Percentiles rank a stretch among this genome's conserved stretches.
Conservation (phyloP, 2,797 vertebrate species). For the Sylvilagus floridanus region DNA sequence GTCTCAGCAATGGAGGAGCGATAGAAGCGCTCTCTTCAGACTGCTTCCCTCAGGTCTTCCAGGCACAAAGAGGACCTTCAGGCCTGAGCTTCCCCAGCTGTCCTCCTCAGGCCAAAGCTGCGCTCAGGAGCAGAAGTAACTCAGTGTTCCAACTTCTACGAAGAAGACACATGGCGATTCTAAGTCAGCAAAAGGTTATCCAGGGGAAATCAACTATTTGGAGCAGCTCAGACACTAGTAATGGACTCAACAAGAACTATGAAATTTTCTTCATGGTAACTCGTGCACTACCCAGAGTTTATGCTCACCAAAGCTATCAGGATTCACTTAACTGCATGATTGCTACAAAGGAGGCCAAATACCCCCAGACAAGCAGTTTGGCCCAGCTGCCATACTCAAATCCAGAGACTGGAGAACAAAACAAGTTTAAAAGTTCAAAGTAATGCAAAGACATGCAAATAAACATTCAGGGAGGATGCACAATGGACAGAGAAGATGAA, state of each 20-base stretch:
- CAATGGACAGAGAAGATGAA: constrained; percentile 93
- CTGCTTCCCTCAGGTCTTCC: constrained; percentile 80
- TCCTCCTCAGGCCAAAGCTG: neutral
- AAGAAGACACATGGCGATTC: constrained; percentile 91
- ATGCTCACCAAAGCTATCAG: constrained; percentile 89
- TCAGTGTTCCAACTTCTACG: constrained; percentile 92
- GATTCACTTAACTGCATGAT: constrained; percentile 92
- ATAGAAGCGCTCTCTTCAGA: constrained; percentile 90
- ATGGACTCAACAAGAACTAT: constrained; percentile 89
- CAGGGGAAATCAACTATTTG: constrained; percentile 92
- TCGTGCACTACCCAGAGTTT: constrained; percentile 87
- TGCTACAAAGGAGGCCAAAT: constrained; percentile 85
- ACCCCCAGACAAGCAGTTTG: constrained; percentile 89
- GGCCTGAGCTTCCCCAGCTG: neutral
- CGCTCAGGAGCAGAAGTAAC: constrained; percentile 86
- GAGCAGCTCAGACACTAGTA: constrained; percentile 90
- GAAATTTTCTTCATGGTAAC: constrained; percentile 25
- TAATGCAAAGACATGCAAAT: constrained; percentile 92
- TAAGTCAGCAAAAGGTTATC: constrained; percentile 89
- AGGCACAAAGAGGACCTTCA: constrained; percentile 78
- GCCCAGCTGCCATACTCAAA: constrained; percentile 88
- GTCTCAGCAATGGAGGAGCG: constrained; percentile 92
- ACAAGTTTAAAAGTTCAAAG: constrained; percentile 91
- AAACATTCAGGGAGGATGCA: constrained; percentile 91
- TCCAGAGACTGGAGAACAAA: constrained; percentile 90